Base-by-base conservation (phyloP, 2,797 vertebrate genomes). In the Lemur catta region DNA sequence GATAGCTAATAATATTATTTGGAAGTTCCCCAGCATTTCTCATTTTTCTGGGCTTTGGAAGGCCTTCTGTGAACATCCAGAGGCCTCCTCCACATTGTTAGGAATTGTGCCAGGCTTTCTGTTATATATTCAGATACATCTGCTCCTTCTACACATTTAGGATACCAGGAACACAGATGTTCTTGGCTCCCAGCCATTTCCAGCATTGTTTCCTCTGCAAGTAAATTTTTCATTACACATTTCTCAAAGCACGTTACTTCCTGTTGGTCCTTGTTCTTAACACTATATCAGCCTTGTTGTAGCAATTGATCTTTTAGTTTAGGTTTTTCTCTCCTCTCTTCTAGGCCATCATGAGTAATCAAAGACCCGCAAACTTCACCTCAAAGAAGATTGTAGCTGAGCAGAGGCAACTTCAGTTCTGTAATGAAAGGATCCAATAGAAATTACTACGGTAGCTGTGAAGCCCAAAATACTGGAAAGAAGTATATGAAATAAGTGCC, bases 81-180 rank as follows among this genome's bases (percentile, higher is more conserved):
- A 93, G 86, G 30, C 75, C 52, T 89, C 50, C 75, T 91, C 72
- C 76, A 85, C 13, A 2, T 76, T 89, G 86, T 84, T 92, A 96
- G 94, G 89, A 97, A 85, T 28, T 46, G 33, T 41, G 94, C 93
- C 96, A 97, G 84, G 30, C 81, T 93, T 95, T 93, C 84, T 94
- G 78, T 96, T 97, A 84, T 69, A 71, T 52, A 84, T 85, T 96
- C 93, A 93, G 92, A 93, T 92, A 69, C 95, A 97, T 96, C 93
- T 97, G 96, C 87, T 97, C 46, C 91, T 93, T 95, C 67, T 33
- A 92, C 67, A 63, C 95, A 84, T 92, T 96, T 82, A 93, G 91
- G 95, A 96, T 94, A 92, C 84, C 91, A 95, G 57, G 89, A 97
- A 94, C 81, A 96, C 97, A 97, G 96, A 92, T 93, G 91, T 95